Evolutionary conservation across 1,140 invertebrate species (phyloP).

Genomic region (Zaprionus capensis): DNA sequence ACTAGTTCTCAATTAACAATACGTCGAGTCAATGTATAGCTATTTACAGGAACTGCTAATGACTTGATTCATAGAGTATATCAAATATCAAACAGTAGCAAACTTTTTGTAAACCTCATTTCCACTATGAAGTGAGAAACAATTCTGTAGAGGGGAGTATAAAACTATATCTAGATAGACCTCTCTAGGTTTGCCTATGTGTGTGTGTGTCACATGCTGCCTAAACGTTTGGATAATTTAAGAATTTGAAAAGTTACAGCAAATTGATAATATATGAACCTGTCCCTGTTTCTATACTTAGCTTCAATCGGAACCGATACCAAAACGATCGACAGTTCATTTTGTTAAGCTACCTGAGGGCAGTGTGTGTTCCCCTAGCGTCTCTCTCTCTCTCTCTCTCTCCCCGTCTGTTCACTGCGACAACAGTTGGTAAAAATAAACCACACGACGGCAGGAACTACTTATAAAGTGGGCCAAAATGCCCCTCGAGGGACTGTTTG

Average conservation of each 20-base stretch:
- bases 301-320: too few relatives aligned
- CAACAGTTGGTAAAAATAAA: conserved; percentile 34
- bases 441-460: background rate
- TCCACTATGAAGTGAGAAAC: too few relatives aligned
- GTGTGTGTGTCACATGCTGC: too few relatives aligned
- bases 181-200: too few relatives aligned
- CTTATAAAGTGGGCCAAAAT: conserved; percentile 26
- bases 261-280: conserved; percentile 3
- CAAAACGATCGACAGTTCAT: background rate
- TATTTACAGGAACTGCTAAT: too few relatives aligned
- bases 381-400: background rate
- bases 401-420: background rate
- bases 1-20: too few relatives aligned
- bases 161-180: too few relatives aligned
- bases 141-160: too few relatives aligned
- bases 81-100: too few relatives aligned
- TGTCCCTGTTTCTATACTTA: conserved; percentile 1
- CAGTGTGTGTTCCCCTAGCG: background rate
- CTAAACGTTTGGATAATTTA: background rate
- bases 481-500: background rate
- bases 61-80: too few relatives aligned
- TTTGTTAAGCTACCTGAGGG: background rate
- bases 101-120: too few relatives aligned
- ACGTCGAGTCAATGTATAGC: too few relatives aligned
- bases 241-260: background rate